Conservation (phyloP, 2,888 invertebrate species). For the Hermodice carunculata region DNA sequence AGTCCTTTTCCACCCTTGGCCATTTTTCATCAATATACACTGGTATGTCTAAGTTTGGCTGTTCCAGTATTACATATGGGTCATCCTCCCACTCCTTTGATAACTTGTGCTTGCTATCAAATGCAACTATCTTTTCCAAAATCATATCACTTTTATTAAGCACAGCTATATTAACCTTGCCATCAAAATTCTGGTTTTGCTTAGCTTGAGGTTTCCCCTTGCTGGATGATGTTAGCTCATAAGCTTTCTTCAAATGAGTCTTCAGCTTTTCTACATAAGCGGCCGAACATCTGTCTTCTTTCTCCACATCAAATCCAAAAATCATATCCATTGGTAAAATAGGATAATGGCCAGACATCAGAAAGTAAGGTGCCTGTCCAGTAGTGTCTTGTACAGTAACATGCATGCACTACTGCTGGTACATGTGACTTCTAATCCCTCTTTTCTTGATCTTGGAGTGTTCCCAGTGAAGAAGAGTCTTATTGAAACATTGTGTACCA, state of each 20-base stretch:
- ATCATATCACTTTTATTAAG: conserved; percentile 21
- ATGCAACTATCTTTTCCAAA: not conserved
- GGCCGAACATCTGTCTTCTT: not conserved
- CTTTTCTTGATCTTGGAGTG: conserved; percentile 21
- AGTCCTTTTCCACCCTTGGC: not conserved
- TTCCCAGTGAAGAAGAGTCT: conserved; percentile 28
- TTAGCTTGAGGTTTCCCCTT: not conserved
- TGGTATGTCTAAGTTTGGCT: not conserved
- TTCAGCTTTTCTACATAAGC: not conserved
- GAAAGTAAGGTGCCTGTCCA: conserved; percentile 17
- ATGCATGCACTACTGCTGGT: conserved; percentile 19
- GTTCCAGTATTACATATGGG: no score
- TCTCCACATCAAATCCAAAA: not conserved
- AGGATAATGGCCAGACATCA: conserved; percentile 31
- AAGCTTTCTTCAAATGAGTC: not conserved
- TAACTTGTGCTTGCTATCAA: not conserved
- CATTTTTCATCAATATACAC: not conserved
- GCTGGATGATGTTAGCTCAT: conserved; percentile 4
- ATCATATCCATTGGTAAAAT: conserved; percentile 17
- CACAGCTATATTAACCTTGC: not conserved
- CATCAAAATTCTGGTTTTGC: not conserved
- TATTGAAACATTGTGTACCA: conserved; percentile 26
- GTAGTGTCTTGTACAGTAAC: conserved; percentile 30
- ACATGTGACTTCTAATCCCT: conserved; percentile 21
- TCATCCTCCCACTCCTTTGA: not conserved